Conservation (phyloP, 1,140 invertebrate species). For the Galendromus occidentalis region DNA sequence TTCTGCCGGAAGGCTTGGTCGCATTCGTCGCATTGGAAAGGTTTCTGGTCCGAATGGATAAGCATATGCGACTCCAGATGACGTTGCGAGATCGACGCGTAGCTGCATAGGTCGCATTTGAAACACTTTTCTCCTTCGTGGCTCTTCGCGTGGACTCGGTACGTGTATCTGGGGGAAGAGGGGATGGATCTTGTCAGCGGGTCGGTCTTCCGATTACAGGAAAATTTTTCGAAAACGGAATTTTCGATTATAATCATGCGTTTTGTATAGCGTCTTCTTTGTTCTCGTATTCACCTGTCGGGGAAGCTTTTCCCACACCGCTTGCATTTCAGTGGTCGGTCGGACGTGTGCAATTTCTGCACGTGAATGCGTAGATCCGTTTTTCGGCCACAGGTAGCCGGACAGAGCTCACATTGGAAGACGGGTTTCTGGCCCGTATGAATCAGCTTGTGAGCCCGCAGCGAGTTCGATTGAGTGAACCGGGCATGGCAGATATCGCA, state of each 20-base stretch:
- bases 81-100: constrained; percentile 71
- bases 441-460: constrained; percentile 80
- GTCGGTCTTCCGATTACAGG: too few relatives aligned
- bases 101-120: constrained; percentile 82
- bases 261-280: too few relatives aligned
- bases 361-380: constrained; percentile 89
- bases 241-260: too few relatives aligned
- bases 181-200: too few relatives aligned
- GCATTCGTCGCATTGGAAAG: constrained; percentile 40
- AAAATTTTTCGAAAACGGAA: too few relatives aligned
- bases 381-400: constrained; percentile 86
- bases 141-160: constrained; percentile 50
- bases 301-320: constrained; percentile 78
- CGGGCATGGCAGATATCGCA: constrained; percentile 43
- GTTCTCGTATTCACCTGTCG: constrained; percentile 47
- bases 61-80: constrained; percentile 91
- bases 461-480: constrained; percentile 88
- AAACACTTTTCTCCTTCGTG: constrained; percentile 96
- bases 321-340: constrained; percentile 74
- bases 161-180: constrained; percentile 7
- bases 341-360: constrained; percentile 82
- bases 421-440: constrained; percentile 85
- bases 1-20: constrained; percentile 57
- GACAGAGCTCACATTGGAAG: constrained; percentile 83
- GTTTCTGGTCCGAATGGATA: constrained; percentile 81